Conservation (phyloP, 2,888 invertebrate species). For the Eilema depressum region DNA sequence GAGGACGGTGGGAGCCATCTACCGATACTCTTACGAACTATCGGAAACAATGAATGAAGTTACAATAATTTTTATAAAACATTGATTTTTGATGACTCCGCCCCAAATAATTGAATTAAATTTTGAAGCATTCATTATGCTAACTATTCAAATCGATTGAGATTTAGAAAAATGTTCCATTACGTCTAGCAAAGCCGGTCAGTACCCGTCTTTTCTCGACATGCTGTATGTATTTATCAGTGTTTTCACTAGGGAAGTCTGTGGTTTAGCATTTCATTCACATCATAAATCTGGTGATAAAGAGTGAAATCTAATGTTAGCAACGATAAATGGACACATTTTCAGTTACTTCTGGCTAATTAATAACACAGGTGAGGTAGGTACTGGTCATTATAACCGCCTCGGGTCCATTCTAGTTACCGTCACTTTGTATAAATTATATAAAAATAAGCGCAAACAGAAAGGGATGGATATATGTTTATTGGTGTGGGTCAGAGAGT, state of each 20-base stretch:
- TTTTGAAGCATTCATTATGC: no score
- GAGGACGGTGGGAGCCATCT: no score
- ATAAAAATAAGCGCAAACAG: slow-evolving; percentile 83
- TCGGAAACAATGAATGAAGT: no score
- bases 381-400: slow-evolving; percentile 81
- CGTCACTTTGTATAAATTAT: slow-evolving; percentile 86
- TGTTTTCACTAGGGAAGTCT: not conserved
- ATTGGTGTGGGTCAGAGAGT: slow-evolving; percentile 68
- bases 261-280: not conserved
- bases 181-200: not conserved
- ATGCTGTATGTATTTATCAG: not conserved
- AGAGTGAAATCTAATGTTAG: not conserved
- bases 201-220: not conserved
- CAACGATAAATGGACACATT: not conserved
- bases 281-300: no score
- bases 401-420: slow-evolving; percentile 84
- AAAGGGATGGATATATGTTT: slow-evolving; percentile 70
- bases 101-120: no score
- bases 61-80: no score
- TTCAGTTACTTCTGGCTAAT: slow-evolving; percentile 58
- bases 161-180: no score
- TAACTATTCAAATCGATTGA: no score
- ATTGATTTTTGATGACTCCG: no score
- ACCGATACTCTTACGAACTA: no score
- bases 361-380: slow-evolving; percentile 68